phyloP scores from a whole-genome alignment of 2,113 vertebrate genomes.

The Notarius lentiginosus region DNA sequence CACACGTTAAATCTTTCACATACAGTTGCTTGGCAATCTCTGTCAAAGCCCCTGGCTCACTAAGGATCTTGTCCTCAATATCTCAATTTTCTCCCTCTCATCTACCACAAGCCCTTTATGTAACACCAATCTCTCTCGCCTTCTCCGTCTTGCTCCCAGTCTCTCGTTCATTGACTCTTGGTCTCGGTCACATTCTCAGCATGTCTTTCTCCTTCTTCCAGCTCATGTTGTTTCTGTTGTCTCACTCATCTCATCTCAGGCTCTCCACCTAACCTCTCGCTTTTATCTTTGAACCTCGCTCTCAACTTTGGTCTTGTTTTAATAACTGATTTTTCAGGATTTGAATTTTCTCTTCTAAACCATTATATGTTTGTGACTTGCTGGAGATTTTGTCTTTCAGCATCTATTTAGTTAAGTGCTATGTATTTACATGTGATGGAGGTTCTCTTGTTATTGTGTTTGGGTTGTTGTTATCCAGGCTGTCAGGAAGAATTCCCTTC shows the following conservation, averaged over 20 bases:
- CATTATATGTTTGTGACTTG: neutral
- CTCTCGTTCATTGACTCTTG: neutral
- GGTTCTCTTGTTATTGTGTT: neutral
- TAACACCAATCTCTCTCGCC: neutral
- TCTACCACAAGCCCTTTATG: neutral
- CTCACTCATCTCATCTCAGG: neutral
- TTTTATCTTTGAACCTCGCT: neutral
- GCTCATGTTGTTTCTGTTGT: neutral
- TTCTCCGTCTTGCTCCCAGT: neutral
- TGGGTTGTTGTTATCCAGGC: neutral
- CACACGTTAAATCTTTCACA: neutral
- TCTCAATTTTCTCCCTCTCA: neutral
- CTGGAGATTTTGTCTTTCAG: neutral
- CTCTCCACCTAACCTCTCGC: neutral
- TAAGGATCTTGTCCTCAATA: neutral
- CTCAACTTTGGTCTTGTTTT: neutral
- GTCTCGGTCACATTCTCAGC: neutral
- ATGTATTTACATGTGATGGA: neutral
- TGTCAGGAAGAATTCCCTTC: neutral
- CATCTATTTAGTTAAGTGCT: neutral
- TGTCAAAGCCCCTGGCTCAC: neutral
- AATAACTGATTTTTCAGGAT: neutral
- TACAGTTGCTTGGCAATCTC: slow-evolving; percentile 3
- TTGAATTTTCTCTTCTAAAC: neutral
- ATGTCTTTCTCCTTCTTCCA: neutral